phyloP scores from a whole-genome alignment of 2,113 vertebrate genomes.

The Takifugu flavidus region DNA sequence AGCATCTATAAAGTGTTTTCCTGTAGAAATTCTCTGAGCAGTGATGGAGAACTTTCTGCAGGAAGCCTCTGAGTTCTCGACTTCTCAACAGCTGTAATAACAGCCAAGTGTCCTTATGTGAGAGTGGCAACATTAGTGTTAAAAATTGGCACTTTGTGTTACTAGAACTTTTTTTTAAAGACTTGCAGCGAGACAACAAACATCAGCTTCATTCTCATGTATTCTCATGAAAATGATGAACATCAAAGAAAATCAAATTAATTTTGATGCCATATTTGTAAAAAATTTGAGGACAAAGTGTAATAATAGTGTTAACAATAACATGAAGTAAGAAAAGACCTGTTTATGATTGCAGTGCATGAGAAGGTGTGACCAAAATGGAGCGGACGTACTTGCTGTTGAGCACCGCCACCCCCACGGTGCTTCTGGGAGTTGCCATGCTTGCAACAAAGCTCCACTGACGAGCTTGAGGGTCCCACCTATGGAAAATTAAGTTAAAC shows the following conservation, averaged over 20 bases:
- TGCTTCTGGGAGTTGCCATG: constrained; percentile 96
- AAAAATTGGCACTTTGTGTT: no score
- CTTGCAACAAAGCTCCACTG: constrained; percentile 98
- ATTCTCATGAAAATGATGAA: no score
- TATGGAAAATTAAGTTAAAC: constrained; percentile 13
- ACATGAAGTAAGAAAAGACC: neutral
- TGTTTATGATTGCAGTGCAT: neutral
- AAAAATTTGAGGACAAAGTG: no score
- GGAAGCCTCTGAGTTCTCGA: neutral
- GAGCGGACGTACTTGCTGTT: constrained; percentile 86
- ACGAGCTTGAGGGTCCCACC: constrained; percentile 97
- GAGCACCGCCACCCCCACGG: constrained; percentile 94
- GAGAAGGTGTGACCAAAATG: neutral
- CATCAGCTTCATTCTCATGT: no score
- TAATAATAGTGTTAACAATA: neutral
- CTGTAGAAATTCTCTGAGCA: constrained; percentile 29
- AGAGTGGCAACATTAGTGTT: no score
- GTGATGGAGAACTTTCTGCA: constrained; percentile 36
- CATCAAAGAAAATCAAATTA: no score
- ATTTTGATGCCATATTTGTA: no score
- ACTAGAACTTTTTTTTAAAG: no score
- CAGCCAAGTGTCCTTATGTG: no score
- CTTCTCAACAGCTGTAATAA: no score
- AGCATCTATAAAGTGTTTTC: constrained; percentile 47
- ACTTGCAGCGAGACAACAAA: no score